Base-by-base conservation (phyloP, 1,140 invertebrate genomes). In the Neotoxoptera formosana region DNA sequence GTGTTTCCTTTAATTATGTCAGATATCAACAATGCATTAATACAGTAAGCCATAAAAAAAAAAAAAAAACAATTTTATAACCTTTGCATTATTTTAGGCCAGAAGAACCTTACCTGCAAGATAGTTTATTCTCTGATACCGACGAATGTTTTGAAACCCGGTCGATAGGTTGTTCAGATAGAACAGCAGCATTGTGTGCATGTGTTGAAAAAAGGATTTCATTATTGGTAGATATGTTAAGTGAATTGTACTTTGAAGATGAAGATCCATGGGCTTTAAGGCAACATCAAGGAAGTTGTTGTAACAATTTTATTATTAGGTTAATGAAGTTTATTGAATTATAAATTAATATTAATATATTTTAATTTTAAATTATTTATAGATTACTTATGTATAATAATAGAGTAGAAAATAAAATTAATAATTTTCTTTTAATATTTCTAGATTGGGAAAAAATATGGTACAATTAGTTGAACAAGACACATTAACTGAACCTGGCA, bases 51-150 rank as follows among this genome's bases (percentile, higher is more conserved):
- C 41, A 60, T 90, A 25, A 20, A 45, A 4, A 88, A 56, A 60
- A 41, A 41, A 60, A 56, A 7, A 90, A 41, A 9, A 3, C 1
- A 30, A 53, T 53, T 89, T 36, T 89, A 20, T 84, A 86, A 47
- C 41, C 25, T 30, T 14, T 86, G 11, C 17, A 36, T n/a, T 93
- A 20, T 84, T 53, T 84, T 7, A 93, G 91, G 14, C 34, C 47
- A 41, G 81, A 84, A 86, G 91, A 93, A 86, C 48, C 91, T 36
- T 8, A 48, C 9, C 21, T 93, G 23, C 67, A 83, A 93, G 91
- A 93, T 23, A 93, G 48, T 84, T 53, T 93, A 93, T 93, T 93
- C 34, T 93, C 48, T n/a, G 91, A 93, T 86, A 84, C 81, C 60
- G 81, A 93, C 86, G 34, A 86, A 41, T 93, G 17, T 53, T 84